These are phyloP conservation scores for Aspidiotus rigidus DNA, from an alignment of 2,888 invertebrate species.

Conservation along the genomic window DNA sequence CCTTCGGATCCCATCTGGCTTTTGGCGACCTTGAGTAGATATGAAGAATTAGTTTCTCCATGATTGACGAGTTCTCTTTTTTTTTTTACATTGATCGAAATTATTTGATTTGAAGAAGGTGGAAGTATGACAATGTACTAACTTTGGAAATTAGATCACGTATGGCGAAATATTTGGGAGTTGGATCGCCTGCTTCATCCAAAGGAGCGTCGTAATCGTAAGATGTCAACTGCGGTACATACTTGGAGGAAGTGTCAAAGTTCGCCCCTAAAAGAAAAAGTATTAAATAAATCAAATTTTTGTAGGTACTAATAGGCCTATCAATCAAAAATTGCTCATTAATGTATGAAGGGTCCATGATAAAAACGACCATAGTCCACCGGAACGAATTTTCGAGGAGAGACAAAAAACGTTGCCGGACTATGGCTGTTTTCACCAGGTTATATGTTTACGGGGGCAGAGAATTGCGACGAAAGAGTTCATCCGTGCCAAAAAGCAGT, in stretches of 20 bases:
- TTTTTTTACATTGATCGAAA: constrained; percentile 43
- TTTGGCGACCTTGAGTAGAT: no score
- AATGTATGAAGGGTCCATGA: no score
- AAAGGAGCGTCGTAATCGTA: constrained; percentile 91
- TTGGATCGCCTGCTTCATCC: constrained; percentile 79
- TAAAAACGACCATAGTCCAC: no score
- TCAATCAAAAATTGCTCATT: no score
- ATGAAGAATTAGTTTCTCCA: constrained; percentile 3
- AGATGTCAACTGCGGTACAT: constrained; percentile 64
- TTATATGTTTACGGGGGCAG: no score
- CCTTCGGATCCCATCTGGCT: no score
- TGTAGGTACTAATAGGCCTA: no score
- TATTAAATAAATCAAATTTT: not conserved
- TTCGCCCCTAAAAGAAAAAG: constrained; percentile 42
- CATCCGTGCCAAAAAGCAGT: no score
- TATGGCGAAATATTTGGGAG: constrained; percentile 66
- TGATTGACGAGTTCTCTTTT: constrained; percentile 40
- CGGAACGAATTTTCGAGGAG: no score
- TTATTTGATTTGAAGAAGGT: not conserved
- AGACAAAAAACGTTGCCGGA: no score
- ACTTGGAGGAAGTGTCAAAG: constrained; percentile 42
- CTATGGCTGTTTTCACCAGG: no score
- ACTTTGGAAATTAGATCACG: constrained; percentile 51
- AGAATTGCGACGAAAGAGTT: no score
- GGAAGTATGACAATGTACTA: not conserved